These are phyloP conservation scores for Lota lota DNA, from an alignment of 2,113 vertebrate species.

Conservation along the genomic window DNA sequence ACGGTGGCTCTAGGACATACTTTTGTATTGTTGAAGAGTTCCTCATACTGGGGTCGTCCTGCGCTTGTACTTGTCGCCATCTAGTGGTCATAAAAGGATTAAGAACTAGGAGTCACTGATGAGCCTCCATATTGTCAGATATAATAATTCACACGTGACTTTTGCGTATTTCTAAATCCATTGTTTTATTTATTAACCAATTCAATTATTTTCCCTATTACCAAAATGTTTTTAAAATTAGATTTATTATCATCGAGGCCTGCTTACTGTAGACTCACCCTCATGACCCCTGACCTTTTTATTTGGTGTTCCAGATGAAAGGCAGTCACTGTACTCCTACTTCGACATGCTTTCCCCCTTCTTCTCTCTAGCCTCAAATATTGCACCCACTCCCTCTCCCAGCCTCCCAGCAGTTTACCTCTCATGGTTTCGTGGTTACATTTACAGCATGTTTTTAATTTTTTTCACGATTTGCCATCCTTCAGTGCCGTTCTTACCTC, in stretches of 20 bases:
- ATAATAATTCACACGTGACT: not conserved
- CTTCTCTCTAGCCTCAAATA: not conserved
- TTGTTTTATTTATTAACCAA: not conserved
- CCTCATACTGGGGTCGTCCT: not conserved
- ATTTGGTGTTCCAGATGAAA: not conserved
- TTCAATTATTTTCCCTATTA: not conserved
- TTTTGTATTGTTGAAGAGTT: not conserved
- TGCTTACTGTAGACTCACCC: no score
- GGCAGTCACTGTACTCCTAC: not conserved
- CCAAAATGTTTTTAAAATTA: no score
- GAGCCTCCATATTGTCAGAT: not conserved
- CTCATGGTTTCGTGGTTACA: not conserved
- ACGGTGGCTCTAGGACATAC: constrained; percentile 13
- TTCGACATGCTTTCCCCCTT: not conserved
- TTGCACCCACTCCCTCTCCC: not conserved
- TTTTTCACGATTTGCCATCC: constrained; percentile 63
- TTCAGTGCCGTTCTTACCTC: constrained; percentile 79
- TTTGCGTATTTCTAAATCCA: no score
- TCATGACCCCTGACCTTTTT: not conserved
- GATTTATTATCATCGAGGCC: no score
- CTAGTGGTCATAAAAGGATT: constrained; percentile 46
- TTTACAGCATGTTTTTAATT: constrained; percentile 50
- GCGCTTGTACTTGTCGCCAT: constrained; percentile 26
- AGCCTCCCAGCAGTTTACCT: no score
- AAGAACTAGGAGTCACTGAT: not conserved